Percentiles rank a stretch among this genome's conserved stretches.
phyloP scores from a whole-genome alignment of 2,113 vertebrate species.

The Osmerus eperlanus region DNA sequence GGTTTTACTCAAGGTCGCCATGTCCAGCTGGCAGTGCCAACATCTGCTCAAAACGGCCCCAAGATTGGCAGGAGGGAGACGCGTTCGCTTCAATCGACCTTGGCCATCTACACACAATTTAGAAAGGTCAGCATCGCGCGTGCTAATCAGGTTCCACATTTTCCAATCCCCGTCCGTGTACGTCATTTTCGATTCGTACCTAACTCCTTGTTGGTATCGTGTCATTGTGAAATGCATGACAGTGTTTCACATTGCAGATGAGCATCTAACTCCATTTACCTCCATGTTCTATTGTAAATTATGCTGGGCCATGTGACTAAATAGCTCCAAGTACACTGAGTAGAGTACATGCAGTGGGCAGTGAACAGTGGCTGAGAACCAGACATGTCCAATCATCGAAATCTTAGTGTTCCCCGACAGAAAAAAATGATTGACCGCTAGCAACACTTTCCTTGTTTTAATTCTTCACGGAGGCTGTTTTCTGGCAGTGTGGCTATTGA shows the following conservation, averaged over 20 bases:
- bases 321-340: too few species aligned
- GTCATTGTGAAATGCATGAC: too few species aligned
- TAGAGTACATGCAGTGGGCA: too few species aligned
- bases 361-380: too few species aligned
- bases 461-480: constrained; percentile 63
- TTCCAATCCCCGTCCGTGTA: too few species aligned
- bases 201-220: too few species aligned
- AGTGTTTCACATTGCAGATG: too few species aligned
- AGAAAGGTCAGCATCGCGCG: not conserved
- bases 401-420: constrained; percentile 22
- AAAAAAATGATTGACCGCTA: constrained; percentile 54
- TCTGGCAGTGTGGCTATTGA: constrained; percentile 61
- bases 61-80: constrained; percentile 63
- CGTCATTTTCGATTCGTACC: too few species aligned
- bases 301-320: too few species aligned
- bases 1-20: constrained; percentile 65
- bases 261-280: too few species aligned
- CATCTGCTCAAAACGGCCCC: constrained; percentile 70
- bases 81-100: constrained; percentile 56
- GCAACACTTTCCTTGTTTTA: constrained; percentile 62
- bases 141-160: too few species aligned
- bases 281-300: too few species aligned
- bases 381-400: constrained; percentile 5
- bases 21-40: constrained; percentile 69
- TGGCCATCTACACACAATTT: constrained; percentile 36